Conservation (phyloP, 1,140 invertebrate species). For the Scaptomyza montana region DNA sequence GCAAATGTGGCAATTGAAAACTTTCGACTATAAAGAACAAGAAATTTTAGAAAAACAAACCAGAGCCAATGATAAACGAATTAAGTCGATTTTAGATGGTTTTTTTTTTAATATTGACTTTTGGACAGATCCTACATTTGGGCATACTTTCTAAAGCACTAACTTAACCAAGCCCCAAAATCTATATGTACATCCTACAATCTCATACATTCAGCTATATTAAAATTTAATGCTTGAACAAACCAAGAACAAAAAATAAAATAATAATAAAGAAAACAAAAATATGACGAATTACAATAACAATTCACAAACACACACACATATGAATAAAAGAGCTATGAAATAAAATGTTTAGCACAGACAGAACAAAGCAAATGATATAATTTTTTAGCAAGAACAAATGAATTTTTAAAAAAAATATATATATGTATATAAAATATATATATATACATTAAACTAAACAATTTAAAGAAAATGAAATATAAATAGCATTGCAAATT, state of each 20-base stretch:
- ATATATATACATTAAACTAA: constrained; percentile 17
- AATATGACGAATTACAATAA: constrained; percentile 65
- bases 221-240: constrained; percentile 27
- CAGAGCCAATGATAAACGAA: not conserved
- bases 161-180: constrained; percentile 7
- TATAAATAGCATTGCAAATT: constrained; percentile 37
- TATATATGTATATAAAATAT: constrained; percentile 4
- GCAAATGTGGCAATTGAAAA: constrained; percentile 22
- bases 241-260: constrained; percentile 17
- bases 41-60: constrained; percentile 8
- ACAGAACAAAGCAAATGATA: constrained; percentile 49
- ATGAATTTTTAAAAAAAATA: constrained; percentile 42
- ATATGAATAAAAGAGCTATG: constrained; percentile 37
- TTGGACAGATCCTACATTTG: constrained; percentile 24
- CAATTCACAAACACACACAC: constrained; percentile 25
- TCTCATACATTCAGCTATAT: constrained; percentile 12
- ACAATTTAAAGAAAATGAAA: constrained; percentile 36
- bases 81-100: constrained; percentile 15
- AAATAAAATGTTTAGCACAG: constrained; percentile 25
- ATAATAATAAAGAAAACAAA: not conserved
- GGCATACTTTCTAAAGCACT: constrained; percentile 29
- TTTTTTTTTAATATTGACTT: constrained; percentile 19
- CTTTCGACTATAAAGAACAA: constrained; percentile 13
- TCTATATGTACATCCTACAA: constrained; percentile 13
- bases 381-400: constrained; percentile 55